phyloP scores from a whole-genome alignment of 2,113 vertebrate species.

The Gavialis gangeticus region DNA sequence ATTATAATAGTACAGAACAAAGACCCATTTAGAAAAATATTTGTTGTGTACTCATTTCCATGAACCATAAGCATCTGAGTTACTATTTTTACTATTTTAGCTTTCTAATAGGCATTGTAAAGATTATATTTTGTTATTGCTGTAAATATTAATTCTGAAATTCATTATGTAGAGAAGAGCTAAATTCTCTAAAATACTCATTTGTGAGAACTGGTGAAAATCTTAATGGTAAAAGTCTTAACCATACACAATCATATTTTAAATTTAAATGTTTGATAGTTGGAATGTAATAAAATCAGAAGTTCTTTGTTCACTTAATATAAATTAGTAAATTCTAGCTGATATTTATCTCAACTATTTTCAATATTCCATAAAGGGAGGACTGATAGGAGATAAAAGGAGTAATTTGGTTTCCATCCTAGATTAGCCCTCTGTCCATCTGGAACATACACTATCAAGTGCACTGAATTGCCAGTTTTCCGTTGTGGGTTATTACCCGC shows the following conservation, averaged over 20 bases:
- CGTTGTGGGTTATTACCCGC: neutral
- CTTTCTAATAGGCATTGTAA: neutral
- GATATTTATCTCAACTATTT: neutral
- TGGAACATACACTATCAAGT: neutral
- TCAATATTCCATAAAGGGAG: neutral
- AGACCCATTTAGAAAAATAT: neutral
- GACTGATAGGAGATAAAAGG: neutral
- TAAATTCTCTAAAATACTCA: neutral
- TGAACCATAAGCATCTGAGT: neutral
- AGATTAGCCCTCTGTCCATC: neutral
- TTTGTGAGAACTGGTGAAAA: neutral
- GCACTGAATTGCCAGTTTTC: neutral
- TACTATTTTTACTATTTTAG: constrained; percentile 5
- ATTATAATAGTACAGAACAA: constrained; percentile 26
- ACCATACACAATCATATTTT: neutral
- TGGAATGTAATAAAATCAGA: neutral
- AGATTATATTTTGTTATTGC: neutral
- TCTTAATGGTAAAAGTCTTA: neutral
- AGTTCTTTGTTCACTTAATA: neutral
- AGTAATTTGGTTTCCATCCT: neutral
- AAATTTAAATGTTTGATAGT: constrained; percentile 15
- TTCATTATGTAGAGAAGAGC: neutral
- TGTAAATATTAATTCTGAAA: constrained; percentile 36
- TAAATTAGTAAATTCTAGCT: neutral
- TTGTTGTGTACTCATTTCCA: constrained; percentile 1